Conservation (phyloP, 2,888 invertebrate genomes). For the Chrysodeixis includens region DNA sequence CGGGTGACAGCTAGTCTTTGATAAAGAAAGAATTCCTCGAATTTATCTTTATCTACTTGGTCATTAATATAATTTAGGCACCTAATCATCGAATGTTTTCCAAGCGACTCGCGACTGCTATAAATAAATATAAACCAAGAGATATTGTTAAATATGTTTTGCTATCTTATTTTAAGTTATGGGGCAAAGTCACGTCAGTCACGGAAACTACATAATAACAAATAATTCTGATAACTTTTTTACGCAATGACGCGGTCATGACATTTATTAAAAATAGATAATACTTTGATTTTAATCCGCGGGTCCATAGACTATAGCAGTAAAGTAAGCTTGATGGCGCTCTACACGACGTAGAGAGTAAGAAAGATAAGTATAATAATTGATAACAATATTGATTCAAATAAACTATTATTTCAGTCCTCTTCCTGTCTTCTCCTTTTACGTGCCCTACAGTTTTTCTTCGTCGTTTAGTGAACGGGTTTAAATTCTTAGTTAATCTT, state of each 20-base stretch:
- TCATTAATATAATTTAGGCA: background rate
- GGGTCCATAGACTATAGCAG: no score
- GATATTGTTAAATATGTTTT: background rate
- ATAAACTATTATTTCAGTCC: no score
- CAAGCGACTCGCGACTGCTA: background rate
- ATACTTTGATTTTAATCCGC: background rate
- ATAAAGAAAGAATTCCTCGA: background rate
- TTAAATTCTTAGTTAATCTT: background rate
- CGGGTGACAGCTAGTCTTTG: no score
- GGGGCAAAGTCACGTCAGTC: constrained; percentile 7
- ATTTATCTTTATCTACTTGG: background rate
- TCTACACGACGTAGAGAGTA: no score
- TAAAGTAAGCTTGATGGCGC: no score
- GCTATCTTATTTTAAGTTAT: constrained; percentile 7
- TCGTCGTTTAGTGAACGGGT: no score
- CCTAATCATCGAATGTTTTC: background rate
- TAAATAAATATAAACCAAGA: background rate
- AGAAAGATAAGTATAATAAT: no score
- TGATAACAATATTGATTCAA: no score
- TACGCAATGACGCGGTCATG: constrained; percentile 13
- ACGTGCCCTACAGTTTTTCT: no score
- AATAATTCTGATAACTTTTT: constrained; percentile 13
- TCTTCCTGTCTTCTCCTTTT: no score
- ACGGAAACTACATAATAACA: background rate
- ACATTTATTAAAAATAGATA: background rate